A percentile compares a stretch with the other conserved stretches of the same genome.
These are phyloP conservation scores for Gambusia holbrooki DNA, from an alignment of 2,113 vertebrate species.

Conservation along the genomic window DNA sequence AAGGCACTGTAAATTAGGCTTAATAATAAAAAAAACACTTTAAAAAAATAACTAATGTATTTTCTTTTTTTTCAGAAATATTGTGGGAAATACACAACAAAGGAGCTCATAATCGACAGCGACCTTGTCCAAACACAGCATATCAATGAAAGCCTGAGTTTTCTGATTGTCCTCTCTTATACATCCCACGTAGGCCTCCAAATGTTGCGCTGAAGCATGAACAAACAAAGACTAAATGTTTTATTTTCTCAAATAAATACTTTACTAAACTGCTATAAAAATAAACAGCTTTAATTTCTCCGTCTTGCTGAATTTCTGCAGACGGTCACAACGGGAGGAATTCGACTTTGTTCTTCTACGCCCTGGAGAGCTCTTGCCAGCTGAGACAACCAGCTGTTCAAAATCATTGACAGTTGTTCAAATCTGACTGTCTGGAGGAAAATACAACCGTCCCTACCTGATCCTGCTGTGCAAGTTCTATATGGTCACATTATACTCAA, in stretches of 20 bases:
- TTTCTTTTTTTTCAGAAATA: too few species aligned
- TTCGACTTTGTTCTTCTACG: constrained; percentile 38
- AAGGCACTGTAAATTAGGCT: too few species aligned
- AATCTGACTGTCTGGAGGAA: constrained; percentile 54
- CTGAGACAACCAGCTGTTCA: constrained; percentile 40
- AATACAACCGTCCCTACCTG: constrained; percentile 18
- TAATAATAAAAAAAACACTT: too few species aligned
- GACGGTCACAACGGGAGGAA: neutral
- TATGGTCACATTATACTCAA: constrained; percentile 32
- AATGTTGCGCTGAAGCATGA: neutral
- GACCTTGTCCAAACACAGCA: too few species aligned
- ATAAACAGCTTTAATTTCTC: neutral
- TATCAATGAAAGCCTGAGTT: neutral
- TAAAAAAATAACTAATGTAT: too few species aligned
- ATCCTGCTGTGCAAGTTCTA: constrained; percentile 49
- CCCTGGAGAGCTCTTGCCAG: constrained; percentile 38
- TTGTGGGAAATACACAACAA: too few species aligned
- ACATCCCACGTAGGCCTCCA: neutral
- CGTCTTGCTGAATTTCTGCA: neutral
- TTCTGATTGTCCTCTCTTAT: neutral
- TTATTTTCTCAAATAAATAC: neutral
- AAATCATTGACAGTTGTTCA: constrained; percentile 60
- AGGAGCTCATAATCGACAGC: too few species aligned
- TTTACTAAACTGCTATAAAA: neutral
- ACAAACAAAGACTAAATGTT: neutral